phyloP scores from a whole-genome alignment of 2,888 invertebrate species.

The Rotaria socialis region DNA sequence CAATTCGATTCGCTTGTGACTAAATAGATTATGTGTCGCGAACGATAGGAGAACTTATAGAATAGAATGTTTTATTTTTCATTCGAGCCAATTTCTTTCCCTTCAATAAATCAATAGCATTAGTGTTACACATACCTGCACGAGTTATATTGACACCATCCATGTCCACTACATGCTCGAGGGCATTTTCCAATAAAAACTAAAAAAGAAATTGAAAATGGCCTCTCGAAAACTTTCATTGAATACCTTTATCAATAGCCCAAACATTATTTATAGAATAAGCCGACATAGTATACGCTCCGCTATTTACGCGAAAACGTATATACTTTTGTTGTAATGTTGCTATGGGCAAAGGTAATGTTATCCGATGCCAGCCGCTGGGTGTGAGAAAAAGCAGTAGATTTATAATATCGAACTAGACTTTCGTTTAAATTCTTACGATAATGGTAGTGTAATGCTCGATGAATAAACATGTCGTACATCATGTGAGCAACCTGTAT shows the following conservation, averaged over 20 bases:
- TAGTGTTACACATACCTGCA: neutral
- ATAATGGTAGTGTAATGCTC: neutral
- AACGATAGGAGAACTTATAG: too few relatives aligned
- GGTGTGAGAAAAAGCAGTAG: neutral
- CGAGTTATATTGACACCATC: neutral
- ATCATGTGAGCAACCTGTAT: neutral
- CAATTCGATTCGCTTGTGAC: too few relatives aligned
- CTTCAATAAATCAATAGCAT: too few relatives aligned
- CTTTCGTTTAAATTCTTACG: neutral
- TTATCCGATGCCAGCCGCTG: slow-evolving; percentile 11
- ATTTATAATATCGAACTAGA: neutral
- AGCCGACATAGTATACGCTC: neutral
- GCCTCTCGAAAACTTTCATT: neutral
- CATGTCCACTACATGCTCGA: neutral
- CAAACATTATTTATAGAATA: neutral
- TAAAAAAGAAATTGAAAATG: neutral
- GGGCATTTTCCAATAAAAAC: slow-evolving; percentile 1
- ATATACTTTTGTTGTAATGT: neutral
- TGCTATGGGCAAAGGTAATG: slow-evolving; percentile 3
- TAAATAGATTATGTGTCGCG: too few relatives aligned
- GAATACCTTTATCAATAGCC: neutral
- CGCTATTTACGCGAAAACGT: slow-evolving; percentile 2
- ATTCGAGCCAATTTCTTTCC: too few relatives aligned
- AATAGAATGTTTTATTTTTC: too few relatives aligned
- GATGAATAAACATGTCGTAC: neutral